Conservation (phyloP, 92 coral and sea anemone genomes). For the Galaxea fascicularis region DNA sequence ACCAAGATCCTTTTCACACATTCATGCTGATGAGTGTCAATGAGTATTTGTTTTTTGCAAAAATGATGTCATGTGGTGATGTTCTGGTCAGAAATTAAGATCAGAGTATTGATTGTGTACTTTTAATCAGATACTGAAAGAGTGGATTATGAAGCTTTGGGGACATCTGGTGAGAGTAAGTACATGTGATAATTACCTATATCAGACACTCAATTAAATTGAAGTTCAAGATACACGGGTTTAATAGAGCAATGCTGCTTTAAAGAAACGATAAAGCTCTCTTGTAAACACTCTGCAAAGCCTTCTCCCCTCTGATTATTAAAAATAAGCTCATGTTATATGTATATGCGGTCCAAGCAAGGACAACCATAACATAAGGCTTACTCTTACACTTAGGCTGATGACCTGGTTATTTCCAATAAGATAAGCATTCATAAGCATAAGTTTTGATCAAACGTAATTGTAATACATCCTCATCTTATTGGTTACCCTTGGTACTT, state of each 20-base stretch:
- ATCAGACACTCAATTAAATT: conserved; percentile 24
- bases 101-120: conserved; percentile 25
- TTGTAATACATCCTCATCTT: conserved; percentile 27
- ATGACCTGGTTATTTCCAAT: conserved; percentile 8
- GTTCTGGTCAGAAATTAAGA: conserved; percentile 20
- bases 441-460: conserved; percentile 24
- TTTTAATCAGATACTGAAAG: conserved; percentile 11
- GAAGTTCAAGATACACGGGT: conserved; percentile 25
- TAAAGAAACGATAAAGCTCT: conserved; percentile 17
- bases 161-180: conserved; percentile 31
- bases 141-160: conserved; percentile 38
- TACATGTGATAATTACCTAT: conserved; percentile 21
- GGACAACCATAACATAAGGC: conserved; percentile 1
- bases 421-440: conserved; percentile 1
- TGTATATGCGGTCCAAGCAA: not conserved
- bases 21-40: no score
- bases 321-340: conserved; percentile 18
- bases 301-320: not conserved
- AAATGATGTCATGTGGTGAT: not conserved
- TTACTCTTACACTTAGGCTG: conserved; percentile 20
- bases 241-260: conserved; percentile 30
- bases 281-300: conserved; percentile 15
- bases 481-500: conserved; percentile 24
- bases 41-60: not conserved
- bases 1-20: no score